These are phyloP conservation scores for Ophioninae sp. DNA, from an alignment of 2,888 invertebrate genomes.

Conservation along the genomic window DNA sequence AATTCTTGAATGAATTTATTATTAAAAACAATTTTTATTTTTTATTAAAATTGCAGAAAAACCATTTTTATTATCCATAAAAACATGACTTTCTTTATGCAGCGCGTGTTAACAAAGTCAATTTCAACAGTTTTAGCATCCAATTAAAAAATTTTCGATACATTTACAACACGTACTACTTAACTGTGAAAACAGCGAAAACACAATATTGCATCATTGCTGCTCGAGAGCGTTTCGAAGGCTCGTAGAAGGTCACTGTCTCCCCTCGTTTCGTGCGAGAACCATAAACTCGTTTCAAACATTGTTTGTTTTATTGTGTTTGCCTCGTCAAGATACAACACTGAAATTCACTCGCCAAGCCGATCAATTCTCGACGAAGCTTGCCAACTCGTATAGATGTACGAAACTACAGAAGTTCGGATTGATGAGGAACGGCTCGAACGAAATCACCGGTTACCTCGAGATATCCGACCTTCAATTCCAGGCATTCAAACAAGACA, in stretches of 20 bases:
- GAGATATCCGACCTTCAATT: conserved; percentile 86
- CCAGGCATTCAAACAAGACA: conserved; percentile 86
- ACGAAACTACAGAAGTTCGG: conserved; percentile 83
- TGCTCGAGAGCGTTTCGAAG: background rate
- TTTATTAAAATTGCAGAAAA: too few species aligned
- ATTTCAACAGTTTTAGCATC: too few species aligned
- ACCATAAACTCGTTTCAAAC: background rate
- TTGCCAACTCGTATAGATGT: conserved; percentile 89
- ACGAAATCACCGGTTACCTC: conserved; percentile 81
- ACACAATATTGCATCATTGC: background rate
- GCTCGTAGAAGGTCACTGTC: background rate
- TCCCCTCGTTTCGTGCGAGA: background rate
- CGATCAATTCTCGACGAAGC: conserved; percentile 84
- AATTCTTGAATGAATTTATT: too few species aligned
- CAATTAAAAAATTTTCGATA: too few species aligned
- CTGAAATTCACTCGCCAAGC: conserved; percentile 82
- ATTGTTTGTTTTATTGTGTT: background rate
- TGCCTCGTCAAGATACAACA: conserved; percentile 72
- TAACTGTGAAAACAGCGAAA: background rate
- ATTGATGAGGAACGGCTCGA: conserved; percentile 80
- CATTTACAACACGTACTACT: too few species aligned
- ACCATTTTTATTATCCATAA: too few species aligned
- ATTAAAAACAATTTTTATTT: too few species aligned
- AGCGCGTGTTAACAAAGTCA: too few species aligned
- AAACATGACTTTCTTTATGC: too few species aligned